Evolutionary conservation across 2,888 invertebrate genomes (phyloP), one percentile per base, ranked within the genome.

Genomic region (Prosopocoilus inquinatus): DNA sequence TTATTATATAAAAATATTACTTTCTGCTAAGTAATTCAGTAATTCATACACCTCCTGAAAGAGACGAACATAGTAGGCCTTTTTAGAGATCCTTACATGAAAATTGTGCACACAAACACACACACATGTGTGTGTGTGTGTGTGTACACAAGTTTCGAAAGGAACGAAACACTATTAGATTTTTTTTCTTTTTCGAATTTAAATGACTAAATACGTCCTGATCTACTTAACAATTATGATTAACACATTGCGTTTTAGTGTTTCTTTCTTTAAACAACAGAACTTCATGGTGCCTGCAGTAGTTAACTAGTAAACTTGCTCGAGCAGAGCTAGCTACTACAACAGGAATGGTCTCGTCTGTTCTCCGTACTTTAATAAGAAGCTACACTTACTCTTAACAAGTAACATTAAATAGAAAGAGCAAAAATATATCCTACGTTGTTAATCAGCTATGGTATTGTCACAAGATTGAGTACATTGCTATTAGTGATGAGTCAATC

Each of bases 401-500:
- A 38, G 49, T 53, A 39, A 34, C 35, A 39, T 52, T 41, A 20
- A 49, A 49, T 60, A 62, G 62, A 64, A 62, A 65, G 61, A 61
- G 64, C 57, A 60, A 65, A 63, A 63, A 63, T 61, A 60, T 61
- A 59, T 63, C 63, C 62, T 66, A 64, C 58, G 56, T 60, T 16
- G 16, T 16, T 28, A 28, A 28, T 53, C 59, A 58, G 56, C 58
- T 68, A 68, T 69, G 68, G 74, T 75, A 75, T 75, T 75, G 75
- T 75, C 75, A 72, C 72, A 71, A 71, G 74, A 72, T 75, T 74
- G 73, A 74, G 74, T 73, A 73, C 67, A 66, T 64, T 62, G 38
- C 60, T 34, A 34, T 13, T 28, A 28, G 20, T 28, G 20, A 28
- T 28, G 20, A 28, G n/a, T n/a, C n/a, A n/a, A n/a, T n/a, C n/a